A percentile compares a stretch with the other conserved stretches of the same genome.
These are phyloP conservation scores for Oncorhynchus mykiss DNA, from an alignment of 2,113 vertebrate genomes.

Conservation along the genomic window DNA sequence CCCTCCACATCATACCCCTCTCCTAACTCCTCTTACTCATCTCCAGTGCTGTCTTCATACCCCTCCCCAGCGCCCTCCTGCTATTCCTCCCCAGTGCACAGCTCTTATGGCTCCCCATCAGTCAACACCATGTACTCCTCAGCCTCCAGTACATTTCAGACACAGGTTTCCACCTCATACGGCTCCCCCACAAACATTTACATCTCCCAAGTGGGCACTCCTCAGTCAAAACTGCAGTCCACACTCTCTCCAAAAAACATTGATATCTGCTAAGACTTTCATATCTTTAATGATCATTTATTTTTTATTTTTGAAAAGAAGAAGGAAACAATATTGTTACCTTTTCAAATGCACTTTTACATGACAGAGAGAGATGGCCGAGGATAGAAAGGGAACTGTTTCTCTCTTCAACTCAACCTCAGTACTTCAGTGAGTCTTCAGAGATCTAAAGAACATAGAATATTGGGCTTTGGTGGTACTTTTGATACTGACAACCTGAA, in stretches of 20 bases:
- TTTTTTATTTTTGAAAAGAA: not conserved
- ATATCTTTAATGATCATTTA: not conserved
- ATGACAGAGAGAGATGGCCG: conserved; percentile 56
- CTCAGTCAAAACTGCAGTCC: conserved; percentile 81
- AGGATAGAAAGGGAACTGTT: conserved; percentile 26
- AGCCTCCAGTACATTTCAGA: conserved; percentile 63
- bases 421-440: not conserved
- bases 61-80: conserved; percentile 74
- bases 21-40: conserved; percentile 51
- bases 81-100: conserved; percentile 75
- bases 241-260: conserved; percentile 85
- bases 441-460: not conserved
- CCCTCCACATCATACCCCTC: conserved; percentile 46
- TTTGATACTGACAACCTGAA: not conserved
- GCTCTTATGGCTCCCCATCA: conserved; percentile 79
- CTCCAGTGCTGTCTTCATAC: conserved; percentile 60
- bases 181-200: conserved; percentile 71
- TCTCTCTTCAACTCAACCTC: not conserved
- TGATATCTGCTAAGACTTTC: conserved; percentile 79
- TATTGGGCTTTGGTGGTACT: not conserved
- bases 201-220: conserved; percentile 79
- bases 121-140: conserved; percentile 65
- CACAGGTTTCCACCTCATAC: conserved; percentile 72
- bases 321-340: not conserved
- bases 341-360: not conserved